Percentiles rank a stretch among this genome's conserved stretches.
Conservation (phyloP, 1,140 invertebrate genomes). For the Drosophila littoralis region DNA sequence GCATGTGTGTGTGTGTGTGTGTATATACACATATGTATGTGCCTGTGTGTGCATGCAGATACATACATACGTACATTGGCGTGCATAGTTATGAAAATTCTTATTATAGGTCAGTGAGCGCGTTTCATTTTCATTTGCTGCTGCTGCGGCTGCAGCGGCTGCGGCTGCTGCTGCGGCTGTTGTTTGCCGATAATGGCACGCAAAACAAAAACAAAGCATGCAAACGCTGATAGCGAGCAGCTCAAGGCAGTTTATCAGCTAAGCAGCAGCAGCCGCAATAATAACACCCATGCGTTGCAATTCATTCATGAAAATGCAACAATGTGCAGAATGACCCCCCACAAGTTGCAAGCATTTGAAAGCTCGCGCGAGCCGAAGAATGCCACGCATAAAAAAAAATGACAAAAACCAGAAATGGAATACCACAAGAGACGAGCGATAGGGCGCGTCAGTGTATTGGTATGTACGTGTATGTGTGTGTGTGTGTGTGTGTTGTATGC, state of each 20-base stretch:
- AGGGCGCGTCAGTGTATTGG: not conserved
- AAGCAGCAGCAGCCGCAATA: conserved; percentile 40
- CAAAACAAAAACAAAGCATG: conserved; percentile 34
- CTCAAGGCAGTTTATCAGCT: conserved; percentile 76
- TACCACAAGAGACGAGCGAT: conserved; percentile 8
- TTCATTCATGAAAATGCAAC: conserved; percentile 72
- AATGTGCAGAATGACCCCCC: conserved; percentile 45
- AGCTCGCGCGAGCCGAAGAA: conserved; percentile 26
- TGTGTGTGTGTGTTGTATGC: conserved; percentile 2
- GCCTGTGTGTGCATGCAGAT: not conserved
- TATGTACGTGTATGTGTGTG: not conserved
- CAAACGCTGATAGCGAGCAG: conserved; percentile 47
- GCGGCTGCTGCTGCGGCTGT: conserved; percentile 21
- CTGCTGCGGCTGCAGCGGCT: conserved; percentile 15
- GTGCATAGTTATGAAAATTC: conserved; percentile 68
- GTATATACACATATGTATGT: not conserved
- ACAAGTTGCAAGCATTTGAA: conserved; percentile 16
- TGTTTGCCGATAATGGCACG: conserved; percentile 51
- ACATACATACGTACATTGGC: conserved; percentile 9
- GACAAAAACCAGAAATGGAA: conserved; percentile 19
- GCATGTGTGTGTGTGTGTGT: not conserved
- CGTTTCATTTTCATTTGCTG: conserved; percentile 69
- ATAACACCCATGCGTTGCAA: conserved; percentile 42
- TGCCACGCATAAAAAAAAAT: conserved; percentile 17
- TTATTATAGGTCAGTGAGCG: conserved; percentile 80